These are phyloP conservation scores for Mustela nigripes DNA, from an alignment of 2,113 vertebrate species.

Conservation along the genomic window DNA sequence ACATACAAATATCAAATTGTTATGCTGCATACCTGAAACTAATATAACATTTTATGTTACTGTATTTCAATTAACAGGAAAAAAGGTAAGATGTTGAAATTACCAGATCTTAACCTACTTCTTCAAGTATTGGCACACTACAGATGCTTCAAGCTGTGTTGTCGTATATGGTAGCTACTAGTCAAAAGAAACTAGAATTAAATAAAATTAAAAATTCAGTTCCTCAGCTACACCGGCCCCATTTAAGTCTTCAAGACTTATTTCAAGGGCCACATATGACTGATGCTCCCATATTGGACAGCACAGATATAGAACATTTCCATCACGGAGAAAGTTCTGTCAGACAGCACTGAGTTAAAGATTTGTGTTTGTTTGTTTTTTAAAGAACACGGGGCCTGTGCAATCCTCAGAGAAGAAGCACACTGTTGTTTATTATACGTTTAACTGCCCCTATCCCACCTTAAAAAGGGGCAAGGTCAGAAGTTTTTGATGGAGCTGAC, in stretches of 20 bases:
- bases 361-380: constrained; percentile 44
- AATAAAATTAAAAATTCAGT: constrained; percentile 50
- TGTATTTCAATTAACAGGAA: background rate
- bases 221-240: constrained; percentile 47
- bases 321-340: constrained; percentile 40
- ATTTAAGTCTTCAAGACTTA: constrained; percentile 53
- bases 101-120: constrained; percentile 32
- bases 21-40: background rate
- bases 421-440: background rate
- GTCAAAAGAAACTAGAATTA: constrained; percentile 15
- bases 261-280: background rate
- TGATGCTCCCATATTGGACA: background rate
- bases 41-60: background rate
- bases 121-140: constrained; percentile 18
- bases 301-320: background rate
- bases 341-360: constrained; percentile 15
- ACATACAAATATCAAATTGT: background rate
- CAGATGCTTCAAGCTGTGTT: background rate
- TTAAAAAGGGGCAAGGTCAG: background rate
- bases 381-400: background rate
- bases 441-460: background rate
- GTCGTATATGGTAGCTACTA: background rate
- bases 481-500: background rate
- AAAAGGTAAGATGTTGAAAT: constrained; percentile 42
- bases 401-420: constrained; percentile 23